Base-by-base conservation (phyloP, 1,140 invertebrate species). In the Leptinotarsa texana region DNA sequence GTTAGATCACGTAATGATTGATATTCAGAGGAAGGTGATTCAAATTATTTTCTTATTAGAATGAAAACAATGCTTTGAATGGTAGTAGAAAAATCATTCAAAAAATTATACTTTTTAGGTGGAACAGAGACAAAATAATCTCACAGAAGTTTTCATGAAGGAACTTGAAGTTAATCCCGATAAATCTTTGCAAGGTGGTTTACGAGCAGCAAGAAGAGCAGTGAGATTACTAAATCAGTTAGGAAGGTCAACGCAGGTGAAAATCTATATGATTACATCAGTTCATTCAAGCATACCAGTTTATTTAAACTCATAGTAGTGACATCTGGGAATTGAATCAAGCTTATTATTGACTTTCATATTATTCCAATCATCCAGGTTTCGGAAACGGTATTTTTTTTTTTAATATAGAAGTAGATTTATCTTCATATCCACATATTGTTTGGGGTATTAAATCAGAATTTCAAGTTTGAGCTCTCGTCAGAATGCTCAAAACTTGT, bases 161-260 rank as follows among this genome's bases (percentile, higher is more conserved):
- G 97, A 98, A 84, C 85, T 99, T 48, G 93, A 96, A 85, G 92
- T 94, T 1, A 92, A 91, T 69, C 93, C 94, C 21, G 94, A 95
- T 80, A 94, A 95, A 84, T 96, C 95, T 71, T 87, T 98, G 1
- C 93, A 98, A 85, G 97, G 97, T n/a, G 97, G 97, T 1, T 88
- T 98, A 17, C 87, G 95, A 80, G 94, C 96, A 17, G 93, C 95
- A 3, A 87, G 96, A 66, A 89, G 94, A 77, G 94, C 95, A 5
- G 94, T 98, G 0, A 89, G 92, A 74, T 89, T 98, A n/a, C 89
- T 99, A 3, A 95, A 96, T 83, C 89, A 93, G 81, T 88, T 98
- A 42, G 94, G 94, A 74, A 92, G 94, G 83, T 90, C 90, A 72
- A 90, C 90, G 76, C 91, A 92, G 84, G 91, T 86, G 79, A 76